These are phyloP conservation scores for Pseudonaja textilis DNA, from an alignment of 2,113 vertebrate genomes.

Conservation along the genomic window DNA sequence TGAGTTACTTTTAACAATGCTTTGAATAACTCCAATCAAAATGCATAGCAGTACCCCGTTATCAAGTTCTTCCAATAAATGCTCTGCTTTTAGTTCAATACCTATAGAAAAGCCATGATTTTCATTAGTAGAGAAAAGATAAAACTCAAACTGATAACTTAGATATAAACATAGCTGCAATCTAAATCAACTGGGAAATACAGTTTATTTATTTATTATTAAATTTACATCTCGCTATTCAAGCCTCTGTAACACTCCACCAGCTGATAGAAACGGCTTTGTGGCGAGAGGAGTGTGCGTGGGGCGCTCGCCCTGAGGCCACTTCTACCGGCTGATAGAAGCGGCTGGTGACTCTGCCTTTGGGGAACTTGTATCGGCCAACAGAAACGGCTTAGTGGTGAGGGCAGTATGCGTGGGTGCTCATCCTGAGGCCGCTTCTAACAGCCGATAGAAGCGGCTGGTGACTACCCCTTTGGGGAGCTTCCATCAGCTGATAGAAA, in stretches of 20 bases:
- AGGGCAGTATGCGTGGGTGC: too few species aligned
- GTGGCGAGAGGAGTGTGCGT: too few species aligned
- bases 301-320: too few species aligned
- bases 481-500: too few species aligned
- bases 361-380: too few species aligned
- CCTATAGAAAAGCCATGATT: slow-evolving; percentile 49
- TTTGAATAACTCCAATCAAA: slow-evolving; percentile 83
- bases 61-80: slow-evolving; percentile 80
- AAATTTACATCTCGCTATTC: background rate
- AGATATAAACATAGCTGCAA: background rate
- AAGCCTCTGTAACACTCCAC: background rate
- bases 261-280: too few species aligned
- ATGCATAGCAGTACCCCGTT: slow-evolving; percentile 82
- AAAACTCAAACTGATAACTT: slow-evolving; percentile 21
- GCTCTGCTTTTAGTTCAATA: slow-evolving; percentile 79
- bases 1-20: slow-evolving; percentile 73
- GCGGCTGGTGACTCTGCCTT: too few species aligned
- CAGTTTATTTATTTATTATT: background rate
- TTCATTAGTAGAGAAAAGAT: slow-evolving; percentile 4
- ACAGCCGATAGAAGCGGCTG: too few species aligned
- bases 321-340: too few species aligned
- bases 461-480: too few species aligned
- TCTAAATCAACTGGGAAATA: background rate
- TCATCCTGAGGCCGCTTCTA: too few species aligned
- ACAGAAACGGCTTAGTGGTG: too few species aligned